phyloP scores from a whole-genome alignment of 2,113 vertebrate genomes.

The Asarcornis scutulata region DNA sequence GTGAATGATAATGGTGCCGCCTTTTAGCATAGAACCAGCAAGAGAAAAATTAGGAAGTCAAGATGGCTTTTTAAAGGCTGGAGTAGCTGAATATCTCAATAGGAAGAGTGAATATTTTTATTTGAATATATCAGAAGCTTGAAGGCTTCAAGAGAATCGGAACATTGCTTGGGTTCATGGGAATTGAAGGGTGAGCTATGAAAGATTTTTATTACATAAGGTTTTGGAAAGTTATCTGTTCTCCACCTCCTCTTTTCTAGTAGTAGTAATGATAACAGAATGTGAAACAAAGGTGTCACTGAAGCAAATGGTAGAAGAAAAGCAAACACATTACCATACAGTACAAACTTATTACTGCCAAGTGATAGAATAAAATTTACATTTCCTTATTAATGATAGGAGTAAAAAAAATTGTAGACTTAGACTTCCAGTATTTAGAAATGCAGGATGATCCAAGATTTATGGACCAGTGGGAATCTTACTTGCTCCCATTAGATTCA shows the following conservation, averaged over 20 bases:
- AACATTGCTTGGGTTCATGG: not conserved
- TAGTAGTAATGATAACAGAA: not conserved
- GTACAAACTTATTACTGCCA: not conserved
- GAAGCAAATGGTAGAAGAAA: slow-evolving; percentile 10
- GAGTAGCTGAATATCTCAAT: not conserved
- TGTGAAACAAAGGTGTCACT: not conserved
- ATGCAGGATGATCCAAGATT: not conserved
- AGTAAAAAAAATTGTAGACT: not conserved
- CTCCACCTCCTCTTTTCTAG: not conserved
- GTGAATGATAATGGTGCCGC: not conserved
- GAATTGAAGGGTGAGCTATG: not conserved
- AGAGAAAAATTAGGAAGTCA: not conserved
- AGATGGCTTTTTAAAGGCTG: not conserved
- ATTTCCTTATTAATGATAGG: slow-evolving; percentile 15
- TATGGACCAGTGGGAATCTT: not conserved
- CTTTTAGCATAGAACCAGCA: not conserved
- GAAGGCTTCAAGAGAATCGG: not conserved
- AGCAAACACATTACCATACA: not conserved
- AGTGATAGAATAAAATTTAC: not conserved
- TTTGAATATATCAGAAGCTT: not conserved
- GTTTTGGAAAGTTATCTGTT: not conserved
- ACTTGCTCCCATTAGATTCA: not conserved
- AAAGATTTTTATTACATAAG: not conserved
- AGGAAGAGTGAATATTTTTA: not conserved
- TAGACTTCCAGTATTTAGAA: slow-evolving; percentile 4